phyloP scores from a whole-genome alignment of 2,797 vertebrate genomes.

The Sorex maritimensis region DNA sequence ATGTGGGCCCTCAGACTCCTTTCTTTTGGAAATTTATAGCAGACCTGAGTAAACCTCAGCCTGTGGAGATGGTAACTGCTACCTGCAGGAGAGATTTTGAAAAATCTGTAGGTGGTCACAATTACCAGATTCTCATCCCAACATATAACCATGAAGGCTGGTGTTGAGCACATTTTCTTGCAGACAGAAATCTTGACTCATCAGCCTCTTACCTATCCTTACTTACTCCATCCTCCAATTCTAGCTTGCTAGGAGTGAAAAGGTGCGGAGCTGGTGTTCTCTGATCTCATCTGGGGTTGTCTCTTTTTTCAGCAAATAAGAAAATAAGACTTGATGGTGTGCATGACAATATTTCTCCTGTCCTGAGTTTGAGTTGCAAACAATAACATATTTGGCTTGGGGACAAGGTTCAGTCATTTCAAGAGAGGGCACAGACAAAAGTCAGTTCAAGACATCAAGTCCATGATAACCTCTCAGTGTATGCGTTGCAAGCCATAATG shows the following conservation, averaged over 20 bases:
- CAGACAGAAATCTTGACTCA: background rate
- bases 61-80: background rate
- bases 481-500: background rate
- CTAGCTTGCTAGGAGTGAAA: background rate
- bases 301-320: background rate
- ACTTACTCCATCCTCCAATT: no score
- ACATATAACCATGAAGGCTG: background rate
- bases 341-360: background rate
- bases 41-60: background rate
- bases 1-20: no score
- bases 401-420: background rate
- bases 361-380: background rate
- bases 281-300: background rate
- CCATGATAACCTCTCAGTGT: background rate
- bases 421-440: slow-evolving; percentile 2
- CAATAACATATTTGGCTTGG: slow-evolving; percentile 10
- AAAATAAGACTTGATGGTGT: background rate
- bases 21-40: no score
- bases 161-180: background rate
- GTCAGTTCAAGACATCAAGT: background rate
- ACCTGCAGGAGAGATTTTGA: background rate
- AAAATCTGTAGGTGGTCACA: background rate
- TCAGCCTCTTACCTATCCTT: background rate
- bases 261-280: background rate
- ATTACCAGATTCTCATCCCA: background rate